Percentiles rank a stretch among this genome's conserved stretches.
These are phyloP conservation scores for Empidonax traillii DNA, from an alignment of 2,113 vertebrate species.

Conservation along the genomic window DNA sequence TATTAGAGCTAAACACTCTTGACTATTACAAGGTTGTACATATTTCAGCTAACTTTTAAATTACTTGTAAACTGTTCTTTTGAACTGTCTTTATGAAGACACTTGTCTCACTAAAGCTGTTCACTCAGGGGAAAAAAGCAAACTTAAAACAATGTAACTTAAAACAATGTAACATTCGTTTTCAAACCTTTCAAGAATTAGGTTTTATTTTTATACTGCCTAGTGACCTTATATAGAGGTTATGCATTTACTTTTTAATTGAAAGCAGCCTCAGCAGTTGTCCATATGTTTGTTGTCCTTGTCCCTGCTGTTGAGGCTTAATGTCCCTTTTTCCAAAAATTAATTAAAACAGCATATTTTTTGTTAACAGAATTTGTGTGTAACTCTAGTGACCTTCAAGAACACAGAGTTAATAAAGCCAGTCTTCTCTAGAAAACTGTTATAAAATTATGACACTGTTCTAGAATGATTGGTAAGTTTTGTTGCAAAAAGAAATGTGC, in stretches of 20 bases:
- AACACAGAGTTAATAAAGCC: not conserved
- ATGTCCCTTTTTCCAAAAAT: not conserved
- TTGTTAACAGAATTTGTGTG: not conserved
- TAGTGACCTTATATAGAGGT: not conserved
- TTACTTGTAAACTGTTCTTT: not conserved
- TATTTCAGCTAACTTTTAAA: not conserved
- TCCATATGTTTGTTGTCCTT: not conserved
- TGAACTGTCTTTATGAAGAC: not conserved
- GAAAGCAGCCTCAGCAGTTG: not conserved
- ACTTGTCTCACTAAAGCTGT: not conserved
- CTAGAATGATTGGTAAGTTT: not conserved
- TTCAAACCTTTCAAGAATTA: not conserved
- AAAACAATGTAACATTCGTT: not conserved
- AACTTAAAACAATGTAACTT: not conserved
- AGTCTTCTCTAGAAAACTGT: not conserved
- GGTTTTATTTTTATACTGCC: not conserved
- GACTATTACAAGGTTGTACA: accelerated
- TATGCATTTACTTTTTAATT: not conserved
- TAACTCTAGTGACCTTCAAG: not conserved
- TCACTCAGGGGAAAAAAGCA: not conserved
- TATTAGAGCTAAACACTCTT: not conserved
- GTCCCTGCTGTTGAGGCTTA: not conserved
- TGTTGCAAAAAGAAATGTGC: not conserved
- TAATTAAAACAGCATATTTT: not conserved
- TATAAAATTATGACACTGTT: not conserved